Base-by-base conservation (phyloP, 2,113 vertebrate species). In the Colistium nudipinnis region DNA sequence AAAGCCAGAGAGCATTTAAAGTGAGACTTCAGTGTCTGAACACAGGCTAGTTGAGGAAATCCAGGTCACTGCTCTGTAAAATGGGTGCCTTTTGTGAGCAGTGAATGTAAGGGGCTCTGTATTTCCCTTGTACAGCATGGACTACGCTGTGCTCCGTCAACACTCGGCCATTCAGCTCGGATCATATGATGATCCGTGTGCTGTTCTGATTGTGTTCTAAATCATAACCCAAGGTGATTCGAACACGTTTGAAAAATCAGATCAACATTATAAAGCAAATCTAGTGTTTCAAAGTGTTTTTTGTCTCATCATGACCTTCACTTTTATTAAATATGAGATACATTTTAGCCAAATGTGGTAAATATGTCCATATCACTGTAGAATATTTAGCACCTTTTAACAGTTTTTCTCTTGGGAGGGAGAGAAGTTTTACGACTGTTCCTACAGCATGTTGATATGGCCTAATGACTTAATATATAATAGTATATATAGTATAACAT, bases 1-100 rank as follows among this genome's bases (percentile, higher is more conserved):
- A 88, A 89, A 76, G 39, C 36, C 67, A 57, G 66, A 45, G 55
- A 80, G 45, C 72, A 72, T 83, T 85, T 85, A 85, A 83, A 84
- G 72, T 14, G 44, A 83, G 78, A 70, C 76, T 71, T 62, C 7
- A 4, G 60, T 81, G 55, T 57, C 62, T 30, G 67, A 66, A 80
- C 65, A 51, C 67, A 68, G 62, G 78, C 64, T 59, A 69, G 84
- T 69, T 79, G 67, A 76, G 28, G 43, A 85, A 90, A 90, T 90
- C 75, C 88, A 89, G 87, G 88, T 89, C 89, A 87, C 69, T 61
- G 81, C 78, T 81, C 74, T 76, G 78, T 78, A 65, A 87, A 87
- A 90, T 83, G 78, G 79, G 61, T 4, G 70, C 70, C 57, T 81
- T 71, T 78, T 84, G 83, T 85, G 59, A 76, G 68, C 77, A 49